phyloP scores from a whole-genome alignment of 2,888 invertebrate genomes.

The Sinopyrophorus schimmeli region DNA sequence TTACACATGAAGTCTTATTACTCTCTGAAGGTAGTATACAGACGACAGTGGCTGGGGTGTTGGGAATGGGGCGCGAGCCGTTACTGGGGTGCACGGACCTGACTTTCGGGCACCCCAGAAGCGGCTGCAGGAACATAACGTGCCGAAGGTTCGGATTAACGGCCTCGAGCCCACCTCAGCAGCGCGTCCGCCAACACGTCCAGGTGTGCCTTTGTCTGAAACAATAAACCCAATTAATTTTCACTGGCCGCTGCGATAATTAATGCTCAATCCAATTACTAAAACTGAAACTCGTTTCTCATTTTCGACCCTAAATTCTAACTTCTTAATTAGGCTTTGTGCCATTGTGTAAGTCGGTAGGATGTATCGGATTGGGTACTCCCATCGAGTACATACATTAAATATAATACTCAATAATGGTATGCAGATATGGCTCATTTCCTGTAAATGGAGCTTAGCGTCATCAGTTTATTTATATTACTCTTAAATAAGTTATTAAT shows the following conservation, averaged over 20 bases:
- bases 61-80: constrained; percentile 43
- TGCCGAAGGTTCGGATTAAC: constrained; percentile 59
- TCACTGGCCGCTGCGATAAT: background rate
- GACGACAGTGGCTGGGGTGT: constrained; percentile 33
- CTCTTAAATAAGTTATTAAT: too few relatives aligned
- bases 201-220: constrained; percentile 92
- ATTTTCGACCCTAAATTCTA: too few relatives aligned
- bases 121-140: constrained; percentile 41
- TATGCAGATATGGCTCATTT: too few relatives aligned
- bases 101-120: constrained; percentile 49
- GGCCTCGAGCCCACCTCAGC: constrained; percentile 91
- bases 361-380: too few relatives aligned
- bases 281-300: too few relatives aligned
- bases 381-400: too few relatives aligned
- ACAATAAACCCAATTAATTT: constrained; percentile 48
- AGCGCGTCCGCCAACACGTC: constrained; percentile 93
- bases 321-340: too few relatives aligned
- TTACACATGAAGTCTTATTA: constrained; percentile 53
- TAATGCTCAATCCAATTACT: constrained; percentile 6
- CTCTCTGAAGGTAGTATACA: constrained; percentile 54
- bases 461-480: too few relatives aligned
- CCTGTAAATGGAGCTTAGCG: too few relatives aligned
- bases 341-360: too few relatives aligned
- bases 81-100: constrained; percentile 49
- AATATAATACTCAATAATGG: too few relatives aligned